These are phyloP conservation scores for Conger conger DNA, from an alignment of 2,113 vertebrate genomes.

Conservation along the genomic window DNA sequence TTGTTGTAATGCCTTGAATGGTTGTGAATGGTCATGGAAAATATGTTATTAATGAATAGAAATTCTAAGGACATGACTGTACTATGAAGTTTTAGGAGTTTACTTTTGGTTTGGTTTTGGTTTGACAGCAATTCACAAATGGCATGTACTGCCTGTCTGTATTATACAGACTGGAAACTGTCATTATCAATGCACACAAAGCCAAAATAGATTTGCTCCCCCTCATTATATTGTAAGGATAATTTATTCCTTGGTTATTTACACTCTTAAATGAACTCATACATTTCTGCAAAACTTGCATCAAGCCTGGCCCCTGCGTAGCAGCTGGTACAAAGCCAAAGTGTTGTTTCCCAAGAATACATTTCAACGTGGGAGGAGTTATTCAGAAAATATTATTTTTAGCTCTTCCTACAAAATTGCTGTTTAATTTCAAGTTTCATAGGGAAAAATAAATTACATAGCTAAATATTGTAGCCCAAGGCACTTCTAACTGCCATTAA, in stretches of 20 bases:
- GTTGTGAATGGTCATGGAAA: not conserved
- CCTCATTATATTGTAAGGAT: not conserved
- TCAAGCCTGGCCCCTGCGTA: not conserved
- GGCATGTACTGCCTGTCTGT: not conserved
- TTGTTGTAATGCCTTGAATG: not conserved
- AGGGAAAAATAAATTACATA: no score
- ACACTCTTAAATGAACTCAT: not conserved
- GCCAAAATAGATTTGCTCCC: not conserved
- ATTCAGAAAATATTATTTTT: conserved; percentile 11
- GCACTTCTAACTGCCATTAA: no score
- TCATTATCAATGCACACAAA: not conserved
- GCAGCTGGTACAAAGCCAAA: not conserved
- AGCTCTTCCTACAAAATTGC: not conserved
- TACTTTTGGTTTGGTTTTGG: not conserved
- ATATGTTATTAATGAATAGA: not conserved
- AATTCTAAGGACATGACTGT: not conserved
- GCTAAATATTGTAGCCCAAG: no score
- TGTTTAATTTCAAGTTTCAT: no score
- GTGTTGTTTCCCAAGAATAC: conserved; percentile 5
- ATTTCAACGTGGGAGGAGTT: conserved; percentile 8
- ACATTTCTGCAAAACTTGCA: not conserved
- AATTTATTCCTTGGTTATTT: not conserved
- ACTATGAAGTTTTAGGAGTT: not conserved
- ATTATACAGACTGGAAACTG: not conserved
- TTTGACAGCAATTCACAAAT: not conserved